Evolutionary conservation across 1,140 invertebrate species (phyloP).

Genomic region (Conus betulinus): DNA sequence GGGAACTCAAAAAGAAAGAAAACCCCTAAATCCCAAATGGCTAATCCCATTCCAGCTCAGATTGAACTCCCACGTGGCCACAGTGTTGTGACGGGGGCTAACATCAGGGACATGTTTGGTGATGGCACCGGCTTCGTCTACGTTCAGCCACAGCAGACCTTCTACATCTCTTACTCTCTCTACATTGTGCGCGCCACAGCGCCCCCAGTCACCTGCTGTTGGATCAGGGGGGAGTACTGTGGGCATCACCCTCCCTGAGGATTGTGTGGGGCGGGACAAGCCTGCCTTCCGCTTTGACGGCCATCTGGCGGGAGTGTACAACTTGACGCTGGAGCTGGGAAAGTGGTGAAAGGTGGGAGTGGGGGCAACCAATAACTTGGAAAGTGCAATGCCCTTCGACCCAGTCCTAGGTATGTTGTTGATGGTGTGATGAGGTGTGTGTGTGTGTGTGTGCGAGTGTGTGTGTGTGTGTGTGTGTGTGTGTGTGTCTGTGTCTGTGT

Average conservation of each 20-base stretch:
- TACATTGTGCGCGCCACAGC: constrained; percentile 50
- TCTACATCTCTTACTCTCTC: constrained; percentile 57
- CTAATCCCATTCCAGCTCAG: constrained; percentile 37
- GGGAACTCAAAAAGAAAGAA: too few relatives aligned
- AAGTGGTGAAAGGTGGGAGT: constrained; percentile 44
- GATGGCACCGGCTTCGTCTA: constrained; percentile 58
- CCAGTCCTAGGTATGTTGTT: not conserved
- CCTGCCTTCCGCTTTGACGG: constrained; percentile 56
- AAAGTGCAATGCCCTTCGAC: constrained; percentile 16
- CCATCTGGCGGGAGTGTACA: constrained; percentile 61
- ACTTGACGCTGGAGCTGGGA: constrained; percentile 60
- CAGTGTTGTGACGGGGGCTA: constrained; percentile 23
- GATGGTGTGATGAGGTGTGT: not conserved
- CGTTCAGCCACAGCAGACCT: constrained; percentile 51
- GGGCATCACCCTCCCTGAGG: constrained; percentile 56
- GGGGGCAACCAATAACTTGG: constrained; percentile 57
- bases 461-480: constrained; percentile 3
- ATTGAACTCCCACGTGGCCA: constrained; percentile 53
- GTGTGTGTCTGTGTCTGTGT: not conserved
- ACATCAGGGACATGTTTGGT: constrained; percentile 58
- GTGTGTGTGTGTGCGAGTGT: not conserved
- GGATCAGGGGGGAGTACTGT: constrained; percentile 52
- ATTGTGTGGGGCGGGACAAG: constrained; percentile 49
- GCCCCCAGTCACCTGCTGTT: constrained; percentile 62
- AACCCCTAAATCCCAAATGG: too few relatives aligned